A percentile compares a stretch with the other conserved stretches of the same genome.
These are phyloP conservation scores for Darevskia mixta DNA, from an alignment of 2,797 vertebrate genomes.

Conservation along the genomic window DNA sequence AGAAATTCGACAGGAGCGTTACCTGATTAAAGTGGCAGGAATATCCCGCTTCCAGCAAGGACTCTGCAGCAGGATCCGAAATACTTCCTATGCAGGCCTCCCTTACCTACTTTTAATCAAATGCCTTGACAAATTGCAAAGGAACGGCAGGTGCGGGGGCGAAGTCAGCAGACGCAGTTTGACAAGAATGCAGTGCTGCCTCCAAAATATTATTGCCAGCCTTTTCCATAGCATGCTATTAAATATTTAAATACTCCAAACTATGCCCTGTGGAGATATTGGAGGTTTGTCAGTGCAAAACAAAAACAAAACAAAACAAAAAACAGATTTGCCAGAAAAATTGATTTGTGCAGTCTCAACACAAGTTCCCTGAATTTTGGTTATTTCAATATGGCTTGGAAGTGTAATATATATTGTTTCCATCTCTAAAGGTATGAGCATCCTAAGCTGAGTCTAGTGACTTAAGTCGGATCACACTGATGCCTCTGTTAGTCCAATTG, in stretches of 20 bases:
- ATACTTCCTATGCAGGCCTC: neutral
- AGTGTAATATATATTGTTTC: neutral
- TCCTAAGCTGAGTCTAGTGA: neutral
- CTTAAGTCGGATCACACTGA: neutral
- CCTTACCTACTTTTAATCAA: neutral
- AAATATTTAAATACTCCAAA: slow-evolving; percentile 32
- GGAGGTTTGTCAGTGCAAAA: slow-evolving; percentile 19
- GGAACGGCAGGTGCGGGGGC: neutral
- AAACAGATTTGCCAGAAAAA: slow-evolving; percentile 25
- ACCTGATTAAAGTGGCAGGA: neutral
- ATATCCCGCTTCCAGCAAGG: neutral
- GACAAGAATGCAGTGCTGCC: neutral
- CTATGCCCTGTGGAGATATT: slow-evolving; percentile 7
- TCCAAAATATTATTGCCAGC: slow-evolving; percentile 1
- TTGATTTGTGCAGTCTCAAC: neutral
- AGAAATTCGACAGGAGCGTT: neutral
- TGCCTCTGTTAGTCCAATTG: neutral
- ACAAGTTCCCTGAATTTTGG: slow-evolving; percentile 15
- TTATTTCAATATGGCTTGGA: neutral
- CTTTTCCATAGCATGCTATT: slow-evolving; percentile 9
- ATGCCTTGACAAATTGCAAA: neutral
- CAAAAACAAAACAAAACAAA: no score
- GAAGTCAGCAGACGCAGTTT: neutral
- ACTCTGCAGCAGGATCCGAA: neutral
- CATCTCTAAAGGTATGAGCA: neutral